These are phyloP conservation scores for Megaptera novaeangliae DNA, from an alignment of 2,113 vertebrate species.

Conservation along the genomic window DNA sequence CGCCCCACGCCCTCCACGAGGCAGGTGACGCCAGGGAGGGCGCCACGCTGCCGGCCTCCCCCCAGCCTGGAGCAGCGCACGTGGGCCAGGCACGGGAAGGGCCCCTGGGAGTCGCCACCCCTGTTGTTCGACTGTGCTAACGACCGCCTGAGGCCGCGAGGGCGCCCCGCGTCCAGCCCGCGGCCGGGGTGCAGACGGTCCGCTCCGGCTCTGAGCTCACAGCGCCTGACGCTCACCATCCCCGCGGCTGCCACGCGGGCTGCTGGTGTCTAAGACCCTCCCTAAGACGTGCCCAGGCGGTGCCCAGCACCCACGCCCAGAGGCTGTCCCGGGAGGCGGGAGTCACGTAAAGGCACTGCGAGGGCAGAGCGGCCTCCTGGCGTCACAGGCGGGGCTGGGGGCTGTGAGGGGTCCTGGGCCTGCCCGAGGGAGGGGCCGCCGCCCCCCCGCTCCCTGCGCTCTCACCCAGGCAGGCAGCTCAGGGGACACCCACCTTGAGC, in stretches of 20 bases:
- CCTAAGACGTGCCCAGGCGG: neutral
- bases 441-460: rapidly evolving
- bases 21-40: neutral
- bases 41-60: neutral
- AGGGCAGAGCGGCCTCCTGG: neutral
- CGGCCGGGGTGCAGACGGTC: neutral
- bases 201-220: rapidly evolving
- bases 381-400: neutral
- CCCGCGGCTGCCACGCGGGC: rapidly evolving
- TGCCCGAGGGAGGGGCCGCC: rapidly evolving
- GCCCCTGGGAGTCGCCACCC: rapidly evolving
- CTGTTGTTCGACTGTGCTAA: rapidly evolving
- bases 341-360: neutral
- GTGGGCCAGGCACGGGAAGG: rapidly evolving
- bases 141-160: neutral
- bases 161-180: neutral
- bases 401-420: neutral
- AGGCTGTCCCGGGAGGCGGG: neutral
- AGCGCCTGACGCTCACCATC: rapidly evolving
- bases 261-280: neutral
- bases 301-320: too few species aligned
- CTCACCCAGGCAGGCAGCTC: neutral
- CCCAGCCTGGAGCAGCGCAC: neutral
- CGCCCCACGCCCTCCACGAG: rapidly evolving
- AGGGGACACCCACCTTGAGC: conserved; percentile 84